phyloP scores from a whole-genome alignment of 2,113 vertebrate genomes.

The Galemys pyrenaicus region DNA sequence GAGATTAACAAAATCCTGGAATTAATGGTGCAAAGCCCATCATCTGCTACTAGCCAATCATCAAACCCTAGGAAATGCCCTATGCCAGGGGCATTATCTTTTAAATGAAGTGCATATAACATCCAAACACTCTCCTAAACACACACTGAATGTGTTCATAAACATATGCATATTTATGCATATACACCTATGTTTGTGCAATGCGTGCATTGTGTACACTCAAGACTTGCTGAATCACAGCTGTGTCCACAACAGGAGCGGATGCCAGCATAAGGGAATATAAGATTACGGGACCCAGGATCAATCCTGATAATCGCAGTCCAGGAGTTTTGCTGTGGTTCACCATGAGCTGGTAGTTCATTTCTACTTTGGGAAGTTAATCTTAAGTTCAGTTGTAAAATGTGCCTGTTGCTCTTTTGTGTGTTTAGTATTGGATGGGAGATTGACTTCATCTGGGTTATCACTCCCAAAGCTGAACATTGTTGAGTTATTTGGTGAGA shows the following conservation, averaged over 20 bases:
- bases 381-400: not conserved
- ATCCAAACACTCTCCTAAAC: not conserved
- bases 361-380: not conserved
- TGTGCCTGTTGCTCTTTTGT: not conserved
- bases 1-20: conserved; percentile 46
- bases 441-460: not conserved
- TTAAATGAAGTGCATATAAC: not conserved
- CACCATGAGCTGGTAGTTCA: not conserved
- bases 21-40: conserved; percentile 44
- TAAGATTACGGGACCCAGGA: not conserved
- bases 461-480: not conserved
- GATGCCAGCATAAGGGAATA: not conserved
- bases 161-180: not conserved
- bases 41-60: conserved; percentile 31
- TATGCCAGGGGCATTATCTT: not conserved
- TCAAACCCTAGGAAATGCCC: conserved; percentile 14
- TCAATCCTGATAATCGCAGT: not conserved
- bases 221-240: not conserved
- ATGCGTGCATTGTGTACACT: not conserved
- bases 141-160: not conserved
- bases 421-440: rapidly evolving
- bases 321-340: not conserved
- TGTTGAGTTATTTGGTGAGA: not conserved
- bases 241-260: not conserved
- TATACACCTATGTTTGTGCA: not conserved